Percentiles rank a stretch among this genome's conserved stretches.
Conservation (phyloP, 2,113 vertebrate species). For the Anolis carolinensis region DNA sequence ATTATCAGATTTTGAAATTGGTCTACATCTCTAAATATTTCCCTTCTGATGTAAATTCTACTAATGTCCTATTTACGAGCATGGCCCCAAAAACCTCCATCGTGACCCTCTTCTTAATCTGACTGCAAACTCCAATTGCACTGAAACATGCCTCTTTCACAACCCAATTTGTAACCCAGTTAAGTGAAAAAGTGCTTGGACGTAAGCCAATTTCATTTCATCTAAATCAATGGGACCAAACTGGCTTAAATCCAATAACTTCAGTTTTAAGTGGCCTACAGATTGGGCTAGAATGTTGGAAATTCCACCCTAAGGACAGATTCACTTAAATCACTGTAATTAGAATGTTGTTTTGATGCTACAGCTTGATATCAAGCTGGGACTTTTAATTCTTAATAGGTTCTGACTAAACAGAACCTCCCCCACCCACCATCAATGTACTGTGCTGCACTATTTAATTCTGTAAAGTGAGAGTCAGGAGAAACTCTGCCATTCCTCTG, state of each 20-base stretch:
- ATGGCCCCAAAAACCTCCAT: not conserved
- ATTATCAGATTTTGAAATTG: not conserved
- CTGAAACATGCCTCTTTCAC: not conserved
- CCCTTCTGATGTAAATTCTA: slow-evolving; percentile 1
- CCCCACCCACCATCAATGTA: not conserved
- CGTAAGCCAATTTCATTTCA: slow-evolving; percentile 31
- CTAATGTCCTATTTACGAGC: not conserved
- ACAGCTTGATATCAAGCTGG: slow-evolving; percentile 15
- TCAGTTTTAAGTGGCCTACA: slow-evolving; percentile 22
- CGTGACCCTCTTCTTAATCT: slow-evolving; percentile 5
- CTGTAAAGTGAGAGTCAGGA: not conserved
- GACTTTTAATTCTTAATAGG: slow-evolving; percentile 21
- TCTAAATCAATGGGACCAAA: slow-evolving; percentile 26
- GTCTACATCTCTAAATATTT: not conserved
- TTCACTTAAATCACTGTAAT: slow-evolving; percentile 36
- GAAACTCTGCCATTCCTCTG: not conserved
- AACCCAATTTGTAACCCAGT: slow-evolving; percentile 21
- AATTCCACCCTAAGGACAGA: slow-evolving; percentile 33
- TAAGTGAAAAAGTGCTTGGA: slow-evolving; percentile 11
- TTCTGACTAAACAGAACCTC: not conserved
- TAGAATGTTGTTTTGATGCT: slow-evolving; percentile 32
- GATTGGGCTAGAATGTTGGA: slow-evolving; percentile 10
- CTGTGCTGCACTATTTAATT: slow-evolving; percentile 9
- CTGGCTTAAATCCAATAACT: slow-evolving; percentile 29
- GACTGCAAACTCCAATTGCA: not conserved